phyloP scores from a whole-genome alignment of 2,888 invertebrate genomes.

The Acrobasis consociella region DNA sequence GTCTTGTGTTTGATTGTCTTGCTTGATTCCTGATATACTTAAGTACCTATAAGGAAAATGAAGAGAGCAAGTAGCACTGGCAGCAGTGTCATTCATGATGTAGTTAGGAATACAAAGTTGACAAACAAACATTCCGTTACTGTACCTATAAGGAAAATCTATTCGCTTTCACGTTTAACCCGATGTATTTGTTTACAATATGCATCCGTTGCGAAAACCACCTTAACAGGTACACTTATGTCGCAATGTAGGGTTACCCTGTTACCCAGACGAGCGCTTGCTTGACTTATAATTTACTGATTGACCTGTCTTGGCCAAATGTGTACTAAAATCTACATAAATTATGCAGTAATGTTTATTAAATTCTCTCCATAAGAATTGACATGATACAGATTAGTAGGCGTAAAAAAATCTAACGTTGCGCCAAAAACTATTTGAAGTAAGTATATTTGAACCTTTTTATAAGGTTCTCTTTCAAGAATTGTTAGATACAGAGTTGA shows the following conservation, averaged over 20 bases:
- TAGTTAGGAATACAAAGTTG: constrained; percentile 10
- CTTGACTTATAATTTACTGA: constrained; percentile 1
- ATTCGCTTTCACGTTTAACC: constrained; percentile 22
- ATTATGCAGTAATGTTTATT: too few species aligned
- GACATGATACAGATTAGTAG: too few species aligned
- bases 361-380: too few species aligned
- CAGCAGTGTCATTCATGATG: not conserved
- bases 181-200: constrained; percentile 18
- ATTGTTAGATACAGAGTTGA: too few species aligned
- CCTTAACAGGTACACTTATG: constrained; percentile 7
- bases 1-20: not conserved
- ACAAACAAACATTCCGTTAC: not conserved
- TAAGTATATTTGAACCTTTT: too few species aligned
- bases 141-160: constrained; percentile 20
- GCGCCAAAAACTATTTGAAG: too few species aligned
- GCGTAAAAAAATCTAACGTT: too few species aligned
- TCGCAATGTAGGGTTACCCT: constrained; percentile 8
- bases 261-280: constrained; percentile 1
- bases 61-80: not conserved
- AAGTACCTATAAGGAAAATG: not conserved
- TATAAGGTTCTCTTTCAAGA: too few species aligned
- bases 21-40: not conserved
- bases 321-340: not conserved
- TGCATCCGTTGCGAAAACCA: constrained; percentile 19
- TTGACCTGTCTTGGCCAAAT: not conserved